Evolutionary conservation across 2,888 invertebrate species (phyloP).

Genomic region (Metallyticus violacea): DNA sequence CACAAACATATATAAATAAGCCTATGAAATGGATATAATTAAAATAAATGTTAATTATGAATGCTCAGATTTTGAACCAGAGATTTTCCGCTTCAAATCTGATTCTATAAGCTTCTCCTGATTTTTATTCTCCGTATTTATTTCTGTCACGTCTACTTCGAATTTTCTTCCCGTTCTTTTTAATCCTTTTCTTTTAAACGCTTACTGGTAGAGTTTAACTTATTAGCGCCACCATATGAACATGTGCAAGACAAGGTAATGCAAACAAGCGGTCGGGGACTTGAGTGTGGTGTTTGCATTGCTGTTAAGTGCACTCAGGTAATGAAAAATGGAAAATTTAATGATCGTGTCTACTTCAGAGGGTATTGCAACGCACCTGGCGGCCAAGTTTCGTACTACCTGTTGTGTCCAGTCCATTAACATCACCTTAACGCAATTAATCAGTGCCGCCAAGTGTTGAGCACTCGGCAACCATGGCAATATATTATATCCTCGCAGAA

Average conservation of each 20-base stretch:
- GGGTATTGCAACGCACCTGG: background rate
- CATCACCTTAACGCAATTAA: background rate
- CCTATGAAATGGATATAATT: too few relatives aligned
- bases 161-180: too few relatives aligned
- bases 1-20: too few relatives aligned
- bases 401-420: background rate
- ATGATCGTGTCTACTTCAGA: background rate
- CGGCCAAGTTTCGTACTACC: background rate
- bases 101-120: too few relatives aligned
- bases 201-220: too few relatives aligned
- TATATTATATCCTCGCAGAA: background rate
- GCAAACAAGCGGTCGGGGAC: background rate
- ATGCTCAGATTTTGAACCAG: too few relatives aligned
- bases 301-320: background rate
- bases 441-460: background rate
- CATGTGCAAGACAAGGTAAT: background rate
- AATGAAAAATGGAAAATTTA: background rate
- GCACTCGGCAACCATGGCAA: background rate
- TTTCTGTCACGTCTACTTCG: too few relatives aligned
- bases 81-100: too few relatives aligned
- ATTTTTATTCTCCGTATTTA: too few relatives aligned
- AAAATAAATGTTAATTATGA: too few relatives aligned
- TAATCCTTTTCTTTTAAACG: too few relatives aligned
- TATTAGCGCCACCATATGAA: too few relatives aligned
- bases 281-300: background rate